Evolutionary conservation across 2,797 vertebrate genomes (phyloP), one percentile per base, ranked within the genome.

Genomic region (Danio choprae): DNA sequence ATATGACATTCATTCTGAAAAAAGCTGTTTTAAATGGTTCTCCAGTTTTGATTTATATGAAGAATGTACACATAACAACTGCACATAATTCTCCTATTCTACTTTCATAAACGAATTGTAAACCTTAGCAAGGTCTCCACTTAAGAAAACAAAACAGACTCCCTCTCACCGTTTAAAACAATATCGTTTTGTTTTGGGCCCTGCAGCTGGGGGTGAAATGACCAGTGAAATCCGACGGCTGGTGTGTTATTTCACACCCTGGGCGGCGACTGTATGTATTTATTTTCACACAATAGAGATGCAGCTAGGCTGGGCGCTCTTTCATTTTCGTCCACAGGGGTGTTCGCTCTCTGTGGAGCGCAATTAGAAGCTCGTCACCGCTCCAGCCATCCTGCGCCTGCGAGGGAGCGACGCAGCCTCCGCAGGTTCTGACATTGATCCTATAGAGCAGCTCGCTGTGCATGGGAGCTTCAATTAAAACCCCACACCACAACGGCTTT

Each of bases 171-270:
- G 67, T 79, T 88, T 81, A 88, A 88, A 85, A 90, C 87, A 88
- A 87, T 88, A 83, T 87, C 44, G 81, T 87, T 88, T 85, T 81
- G 87, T 89, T 85, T 85, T 82, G 79, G 76, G 85, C 84, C 82
- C 55, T 88, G 87, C 89, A 88, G 89, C 89, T 90, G 89, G 74
- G 87, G 87, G 87, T 88, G 86, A 90, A 90, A 90, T 88, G 87
- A 87, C 85, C 89, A 87, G 89, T 90, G 83, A 89, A 90, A 88
- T 88, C 78, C 71, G 68, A 80, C 80, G 82, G 67, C 79, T 83
- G 84, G 87, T 87, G 87, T 90, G 89, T 90, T 90, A 90, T 90
- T 90, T 90, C 84, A 87, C 89, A 80, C 89, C 83, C 75, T 89
- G 86, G 89, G 89, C 87, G 63, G 70, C 73, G 70, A 87, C 87